phyloP scores from a whole-genome alignment of 2,797 vertebrate species.

The Pteronotus mesoamericanus region DNA sequence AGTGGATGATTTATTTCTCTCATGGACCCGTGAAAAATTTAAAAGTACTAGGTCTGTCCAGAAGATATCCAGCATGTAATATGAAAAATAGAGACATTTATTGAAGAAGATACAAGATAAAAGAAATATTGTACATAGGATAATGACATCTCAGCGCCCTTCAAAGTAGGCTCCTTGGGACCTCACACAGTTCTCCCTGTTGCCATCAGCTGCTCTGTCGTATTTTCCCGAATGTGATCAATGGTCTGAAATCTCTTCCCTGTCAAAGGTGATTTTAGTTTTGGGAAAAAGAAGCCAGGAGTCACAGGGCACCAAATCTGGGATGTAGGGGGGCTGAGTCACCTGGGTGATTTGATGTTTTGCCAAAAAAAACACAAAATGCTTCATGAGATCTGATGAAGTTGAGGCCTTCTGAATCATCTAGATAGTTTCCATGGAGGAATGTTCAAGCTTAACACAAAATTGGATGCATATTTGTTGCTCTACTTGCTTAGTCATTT shows the following conservation, averaged over 20 bases:
- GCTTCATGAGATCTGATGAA: not conserved
- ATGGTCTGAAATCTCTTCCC: not conserved
- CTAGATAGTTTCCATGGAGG: not conserved
- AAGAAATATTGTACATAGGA: not conserved
- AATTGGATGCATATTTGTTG: not conserved
- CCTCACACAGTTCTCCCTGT: not conserved
- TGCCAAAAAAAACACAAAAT: too few species aligned
- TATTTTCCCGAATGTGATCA: not conserved
- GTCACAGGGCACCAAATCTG: not conserved
- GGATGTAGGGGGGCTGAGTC: not conserved
- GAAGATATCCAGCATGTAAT: not conserved
- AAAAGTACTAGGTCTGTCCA: not conserved
- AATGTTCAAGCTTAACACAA: not conserved
- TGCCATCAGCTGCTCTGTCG: not conserved
- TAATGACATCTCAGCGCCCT: not conserved
- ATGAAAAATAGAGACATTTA: not conserved
- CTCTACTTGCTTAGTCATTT: not conserved
- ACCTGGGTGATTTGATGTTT: not conserved
- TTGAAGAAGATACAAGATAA: not conserved
- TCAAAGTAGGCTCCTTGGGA: not conserved
- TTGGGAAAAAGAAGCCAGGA: not conserved
- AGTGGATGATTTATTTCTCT: not conserved
- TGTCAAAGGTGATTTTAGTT: not conserved
- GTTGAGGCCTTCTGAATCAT: not conserved
- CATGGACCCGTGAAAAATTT: not conserved